Base-by-base conservation (phyloP, 2,888 invertebrate genomes). In the Choreutis nemorana region DNA sequence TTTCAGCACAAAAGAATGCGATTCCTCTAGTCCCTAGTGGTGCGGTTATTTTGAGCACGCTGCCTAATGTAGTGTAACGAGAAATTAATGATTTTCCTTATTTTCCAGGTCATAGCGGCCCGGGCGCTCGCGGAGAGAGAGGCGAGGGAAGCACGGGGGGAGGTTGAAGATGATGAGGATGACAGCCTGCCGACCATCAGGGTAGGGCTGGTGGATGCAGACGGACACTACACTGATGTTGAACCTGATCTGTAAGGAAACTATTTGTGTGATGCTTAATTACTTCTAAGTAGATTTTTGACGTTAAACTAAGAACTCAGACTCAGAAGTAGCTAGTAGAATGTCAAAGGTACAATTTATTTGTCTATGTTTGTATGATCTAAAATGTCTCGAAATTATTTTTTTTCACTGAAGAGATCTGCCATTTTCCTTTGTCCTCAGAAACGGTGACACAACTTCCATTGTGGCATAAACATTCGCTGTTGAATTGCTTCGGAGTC, bases 91-190 rank as follows among this genome's bases (percentile, higher is more conserved):
- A 18, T 18, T 18, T 18, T 18, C 8, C 18, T 18, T 32, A 11
- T 9, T 25, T 28, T 9, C 2, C 49, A 79, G 77, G 77, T 79
- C 34, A 79, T 80, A 55, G 81, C 80, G 40, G 79, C 79, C 2
- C 46, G 68, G 12, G 79, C 81, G 2, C 28, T 75, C 44, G 79
- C 78, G 8, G 80, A 80, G 35, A 56, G 78, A 28, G 75, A 77
- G 34, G 79, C 78, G 2, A 46, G 79, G 13, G 78, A 77, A 30
- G 78, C 75, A 5, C 45, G 77, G 6, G 78, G 78, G 2, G 79
- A 78, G 29, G 55, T 68, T 2, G 78, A 77, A 43, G 78, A 78
- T 36, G 78, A 78, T 21, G 79, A 77, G 34, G 78, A 78, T 18
- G 77, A 78, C 25, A 59, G 57, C 6, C 57, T 77, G 1, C 78